Conservation (phyloP, 1,140 invertebrate genomes). For the Macrostomum lignano region DNA sequence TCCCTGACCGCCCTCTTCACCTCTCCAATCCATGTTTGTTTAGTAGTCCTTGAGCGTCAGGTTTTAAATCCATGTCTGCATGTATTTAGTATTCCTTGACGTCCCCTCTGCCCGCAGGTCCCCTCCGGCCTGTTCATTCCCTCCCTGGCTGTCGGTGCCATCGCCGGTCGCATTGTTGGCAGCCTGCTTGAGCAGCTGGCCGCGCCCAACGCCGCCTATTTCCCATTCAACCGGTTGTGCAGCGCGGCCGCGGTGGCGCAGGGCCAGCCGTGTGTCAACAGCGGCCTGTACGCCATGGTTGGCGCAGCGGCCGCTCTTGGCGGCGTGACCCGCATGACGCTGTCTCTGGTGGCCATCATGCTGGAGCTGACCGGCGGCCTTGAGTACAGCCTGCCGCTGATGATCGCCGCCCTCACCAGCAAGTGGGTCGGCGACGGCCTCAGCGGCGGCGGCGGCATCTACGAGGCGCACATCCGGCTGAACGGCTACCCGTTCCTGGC, state of each 20-base stretch:
- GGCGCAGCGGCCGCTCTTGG: conserved; percentile 86
- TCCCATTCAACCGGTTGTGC: conserved; percentile 72
- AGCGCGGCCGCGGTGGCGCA: no score
- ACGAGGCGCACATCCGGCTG: conserved; percentile 84
- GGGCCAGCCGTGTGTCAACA: conserved; percentile 79
- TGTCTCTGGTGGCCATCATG: conserved; percentile 96
- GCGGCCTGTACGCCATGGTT: conserved; percentile 94
- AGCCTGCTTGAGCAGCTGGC: conserved; percentile 78
- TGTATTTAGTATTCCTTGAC: no score
- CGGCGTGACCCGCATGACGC: conserved; percentile 90
- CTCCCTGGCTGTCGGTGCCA: conserved; percentile 57
- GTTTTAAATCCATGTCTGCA: no score
- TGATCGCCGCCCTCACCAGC: conserved; percentile 93
- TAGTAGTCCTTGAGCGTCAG: no score
- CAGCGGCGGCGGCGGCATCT: conserved; percentile 66
- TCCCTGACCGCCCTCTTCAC: no score
- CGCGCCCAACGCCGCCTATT: conserved; percentile 49
- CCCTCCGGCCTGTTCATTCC: conserved; percentile 67
- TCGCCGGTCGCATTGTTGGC: conserved; percentile 75
- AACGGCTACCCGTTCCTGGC: conserved; percentile 96
- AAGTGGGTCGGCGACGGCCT: conserved; percentile 98
- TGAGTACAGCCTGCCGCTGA: conserved; percentile 84
- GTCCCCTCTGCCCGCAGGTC: no score
- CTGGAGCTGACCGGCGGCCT: conserved; percentile 87
- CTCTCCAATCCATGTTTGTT: no score